Conservation (phyloP, 2,797 vertebrate genomes). For the Mormyrops boulengeri region DNA sequence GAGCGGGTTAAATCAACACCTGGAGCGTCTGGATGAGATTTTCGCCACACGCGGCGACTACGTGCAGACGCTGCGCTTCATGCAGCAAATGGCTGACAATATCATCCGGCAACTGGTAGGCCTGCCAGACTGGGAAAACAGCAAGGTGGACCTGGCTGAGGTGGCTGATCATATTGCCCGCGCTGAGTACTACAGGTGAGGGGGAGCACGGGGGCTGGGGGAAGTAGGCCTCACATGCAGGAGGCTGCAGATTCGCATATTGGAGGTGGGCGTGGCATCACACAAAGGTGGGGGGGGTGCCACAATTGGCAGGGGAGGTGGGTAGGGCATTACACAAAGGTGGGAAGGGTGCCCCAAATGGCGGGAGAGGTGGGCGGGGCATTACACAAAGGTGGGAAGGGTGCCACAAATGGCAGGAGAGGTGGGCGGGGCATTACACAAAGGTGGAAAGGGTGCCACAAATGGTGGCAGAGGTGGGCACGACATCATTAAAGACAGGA, state of each 20-base stretch:
- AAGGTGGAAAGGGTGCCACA: no score
- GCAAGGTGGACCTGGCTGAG: conserved; percentile 63
- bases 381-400: not conserved
- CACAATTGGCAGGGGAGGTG: not conserved
- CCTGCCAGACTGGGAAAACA: conserved; percentile 68
- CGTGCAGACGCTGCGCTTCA: conserved; percentile 77
- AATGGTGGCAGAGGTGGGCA: no score
- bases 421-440: no score
- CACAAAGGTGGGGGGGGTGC: not conserved
- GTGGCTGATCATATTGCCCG: conserved; percentile 57
- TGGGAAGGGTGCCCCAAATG: not conserved
- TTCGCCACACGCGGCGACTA: conserved; percentile 77
- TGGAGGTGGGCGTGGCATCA: not conserved
- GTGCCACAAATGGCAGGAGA: not conserved
- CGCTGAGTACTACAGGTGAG: conserved; percentile 85
- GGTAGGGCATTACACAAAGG: not conserved
- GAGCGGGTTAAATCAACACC: conserved; percentile 71
- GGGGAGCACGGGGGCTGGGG: not conserved
- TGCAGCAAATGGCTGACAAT: conserved; percentile 76
- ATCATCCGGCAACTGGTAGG: conserved; percentile 76
- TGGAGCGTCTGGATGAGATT: conserved; percentile 78
- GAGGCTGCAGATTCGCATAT: not conserved
- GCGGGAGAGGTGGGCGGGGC: not conserved
- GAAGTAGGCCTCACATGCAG: not conserved
- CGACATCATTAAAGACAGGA: not conserved